These are phyloP conservation scores for Alitta virens DNA, from an alignment of 2,888 invertebrate species.

Conservation along the genomic window DNA sequence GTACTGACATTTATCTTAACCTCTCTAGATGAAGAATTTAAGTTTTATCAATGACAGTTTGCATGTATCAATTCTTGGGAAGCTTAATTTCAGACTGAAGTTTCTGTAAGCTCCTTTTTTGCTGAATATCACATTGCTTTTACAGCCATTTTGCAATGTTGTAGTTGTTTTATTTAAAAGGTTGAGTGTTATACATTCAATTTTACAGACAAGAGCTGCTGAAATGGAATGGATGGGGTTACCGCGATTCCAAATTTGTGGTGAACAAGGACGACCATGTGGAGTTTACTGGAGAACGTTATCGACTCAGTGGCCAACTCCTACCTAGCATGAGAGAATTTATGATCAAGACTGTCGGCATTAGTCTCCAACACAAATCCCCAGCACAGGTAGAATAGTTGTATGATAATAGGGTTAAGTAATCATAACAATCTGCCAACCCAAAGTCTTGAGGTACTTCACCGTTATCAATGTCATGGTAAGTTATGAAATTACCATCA, in stretches of 20 bases:
- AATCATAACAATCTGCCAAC: too few species aligned
- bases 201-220: slow-evolving; percentile 77
- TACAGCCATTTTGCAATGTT: too few species aligned
- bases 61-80: not conserved
- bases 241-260: slow-evolving; percentile 86
- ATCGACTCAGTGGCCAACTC: slow-evolving; percentile 54
- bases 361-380: slow-evolving; percentile 60
- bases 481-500: too few species aligned
- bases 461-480: too few species aligned
- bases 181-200: too few species aligned
- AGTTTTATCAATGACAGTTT: too few species aligned
- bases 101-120: not conserved
- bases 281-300: slow-evolving; percentile 82
- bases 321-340: slow-evolving; percentile 80
- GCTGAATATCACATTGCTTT: not conserved
- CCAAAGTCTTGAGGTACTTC: too few species aligned
- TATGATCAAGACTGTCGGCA: slow-evolving; percentile 72
- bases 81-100: not conserved
- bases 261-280: slow-evolving; percentile 66
- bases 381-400: slow-evolving; percentile 60
- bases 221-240: slow-evolving; percentile 99
- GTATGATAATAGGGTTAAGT: too few species aligned
- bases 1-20: too few species aligned
- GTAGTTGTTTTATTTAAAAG: too few species aligned
- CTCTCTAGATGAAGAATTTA: too few species aligned